These are phyloP conservation scores for Cebus imitator DNA, from an alignment of 2,113 vertebrate genomes.

Conservation along the genomic window DNA sequence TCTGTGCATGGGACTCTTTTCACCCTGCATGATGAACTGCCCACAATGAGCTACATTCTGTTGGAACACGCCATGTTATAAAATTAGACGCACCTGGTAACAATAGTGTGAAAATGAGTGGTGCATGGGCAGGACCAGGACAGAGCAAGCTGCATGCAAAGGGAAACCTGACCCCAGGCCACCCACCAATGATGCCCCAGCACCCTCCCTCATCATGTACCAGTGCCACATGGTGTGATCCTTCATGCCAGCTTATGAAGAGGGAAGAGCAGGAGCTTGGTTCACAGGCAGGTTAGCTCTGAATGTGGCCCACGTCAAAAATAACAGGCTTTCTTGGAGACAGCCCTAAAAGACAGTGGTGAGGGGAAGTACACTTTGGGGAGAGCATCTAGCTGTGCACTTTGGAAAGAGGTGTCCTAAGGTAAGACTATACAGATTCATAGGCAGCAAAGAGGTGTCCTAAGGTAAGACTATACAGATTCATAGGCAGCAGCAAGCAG, in stretches of 20 bases:
- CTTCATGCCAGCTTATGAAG: too few relatives aligned
- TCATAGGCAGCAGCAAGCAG: neutral
- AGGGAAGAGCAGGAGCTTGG: too few relatives aligned
- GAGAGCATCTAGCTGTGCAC: neutral
- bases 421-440: neutral
- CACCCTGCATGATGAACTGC: neutral
- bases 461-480: neutral
- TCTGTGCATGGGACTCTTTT: neutral
- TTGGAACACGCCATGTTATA: neutral
- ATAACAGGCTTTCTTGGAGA: neutral
- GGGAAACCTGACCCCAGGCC: neutral
- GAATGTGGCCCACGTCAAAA: neutral
- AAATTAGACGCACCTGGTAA: neutral
- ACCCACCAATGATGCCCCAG: neutral
- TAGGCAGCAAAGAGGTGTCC: neutral
- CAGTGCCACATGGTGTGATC: neutral
- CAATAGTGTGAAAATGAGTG: neutral
- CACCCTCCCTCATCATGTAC: too few relatives aligned
- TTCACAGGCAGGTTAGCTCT: neutral
- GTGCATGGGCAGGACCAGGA: neutral
- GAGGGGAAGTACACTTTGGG: neutral
- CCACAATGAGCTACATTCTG: neutral
- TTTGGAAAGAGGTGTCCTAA: neutral
- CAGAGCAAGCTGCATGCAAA: neutral
- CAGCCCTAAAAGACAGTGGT: neutral